Evolutionary conservation across 1,140 invertebrate genomes (phyloP).

Genomic region (Episyrphus balteatus): DNA sequence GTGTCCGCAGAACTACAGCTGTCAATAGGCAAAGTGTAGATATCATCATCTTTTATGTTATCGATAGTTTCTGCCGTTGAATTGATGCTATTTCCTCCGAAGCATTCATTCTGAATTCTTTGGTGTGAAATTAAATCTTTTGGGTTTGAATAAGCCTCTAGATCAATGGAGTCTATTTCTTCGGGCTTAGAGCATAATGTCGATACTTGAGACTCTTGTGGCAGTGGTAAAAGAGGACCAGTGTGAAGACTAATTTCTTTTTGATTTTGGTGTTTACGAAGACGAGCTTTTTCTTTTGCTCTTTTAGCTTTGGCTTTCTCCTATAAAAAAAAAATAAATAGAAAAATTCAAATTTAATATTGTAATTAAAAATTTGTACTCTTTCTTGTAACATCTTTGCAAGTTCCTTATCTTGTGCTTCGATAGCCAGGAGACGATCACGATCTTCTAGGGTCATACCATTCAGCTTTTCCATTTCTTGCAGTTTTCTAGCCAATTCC

Average conservation of each 20-base stretch:
- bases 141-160: conserved; percentile 36
- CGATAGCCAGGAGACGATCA: conserved; percentile 67
- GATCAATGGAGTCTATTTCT: conserved; percentile 17
- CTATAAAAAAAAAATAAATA: conserved; percentile 19
- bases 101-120: conserved; percentile 12
- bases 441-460: conserved; percentile 35
- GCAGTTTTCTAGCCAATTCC: conserved; percentile 44
- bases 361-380: conserved; percentile 30
- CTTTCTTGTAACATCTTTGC: conserved; percentile 82
- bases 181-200: background rate
- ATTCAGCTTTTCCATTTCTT: conserved; percentile 48
- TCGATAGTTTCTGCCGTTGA: background rate
- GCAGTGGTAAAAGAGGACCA: conserved; percentile 22
- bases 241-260: conserved; percentile 29
- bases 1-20: conserved; percentile 20
- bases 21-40: conserved; percentile 32
- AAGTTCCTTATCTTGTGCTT: conserved; percentile 83
- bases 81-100: conserved; percentile 1
- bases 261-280: conserved; percentile 41
- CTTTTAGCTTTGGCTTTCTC: conserved; percentile 57
- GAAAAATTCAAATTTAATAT: background rate
- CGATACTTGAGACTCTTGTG: conserved; percentile 22
- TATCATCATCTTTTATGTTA: conserved; percentile 21
- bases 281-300: conserved; percentile 54
- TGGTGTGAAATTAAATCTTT: conserved; percentile 26